Percentiles rank a stretch among this genome's conserved stretches.
Conservation (phyloP, 2,797 vertebrate species). For the Phaenicophaeus curvirostris region DNA sequence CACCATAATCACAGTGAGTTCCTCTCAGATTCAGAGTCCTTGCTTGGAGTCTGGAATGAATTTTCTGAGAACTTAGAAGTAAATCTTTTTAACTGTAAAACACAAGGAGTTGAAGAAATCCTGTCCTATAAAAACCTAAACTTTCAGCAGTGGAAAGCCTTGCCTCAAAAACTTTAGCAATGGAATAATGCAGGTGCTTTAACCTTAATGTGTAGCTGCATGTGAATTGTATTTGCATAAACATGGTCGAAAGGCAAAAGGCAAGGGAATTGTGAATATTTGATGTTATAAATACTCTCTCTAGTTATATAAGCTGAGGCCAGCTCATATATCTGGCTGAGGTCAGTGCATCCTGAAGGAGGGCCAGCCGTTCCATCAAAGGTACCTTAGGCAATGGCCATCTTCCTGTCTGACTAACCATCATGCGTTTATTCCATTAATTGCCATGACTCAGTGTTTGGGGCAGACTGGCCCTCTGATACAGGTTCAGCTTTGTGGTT, state of each 20-base stretch:
- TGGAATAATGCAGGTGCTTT: neutral
- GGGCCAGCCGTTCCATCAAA: slow-evolving; percentile 53
- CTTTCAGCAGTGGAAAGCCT: slow-evolving; percentile 23
- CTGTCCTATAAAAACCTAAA: neutral
- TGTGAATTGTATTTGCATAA: slow-evolving; percentile 21
- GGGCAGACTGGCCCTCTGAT: neutral
- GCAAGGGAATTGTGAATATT: slow-evolving; percentile 7
- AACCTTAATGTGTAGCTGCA: slow-evolving; percentile 7
- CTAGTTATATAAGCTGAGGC: slow-evolving; percentile 62
- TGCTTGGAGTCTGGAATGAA: slow-evolving; percentile 1
- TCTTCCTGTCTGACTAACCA: slow-evolving; percentile 68
- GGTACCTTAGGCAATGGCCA: slow-evolving; percentile 49
- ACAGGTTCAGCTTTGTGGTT: slow-evolving; percentile 39
- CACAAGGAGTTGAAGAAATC: neutral
- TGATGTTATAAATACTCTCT: slow-evolving; percentile 61
- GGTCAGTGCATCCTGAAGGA: slow-evolving; percentile 46
- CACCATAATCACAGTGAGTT: neutral
- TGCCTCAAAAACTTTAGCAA: neutral
- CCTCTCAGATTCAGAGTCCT: neutral
- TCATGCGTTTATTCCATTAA: slow-evolving; percentile 39
- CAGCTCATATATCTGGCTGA: slow-evolving; percentile 70
- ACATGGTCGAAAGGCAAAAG: slow-evolving; percentile 17
- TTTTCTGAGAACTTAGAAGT: slow-evolving; percentile 36
- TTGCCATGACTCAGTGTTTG: slow-evolving; percentile 60
- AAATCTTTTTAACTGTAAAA: slow-evolving; percentile 39